phyloP scores from a whole-genome alignment of 2,888 invertebrate genomes.

The Rutpela maculata region DNA sequence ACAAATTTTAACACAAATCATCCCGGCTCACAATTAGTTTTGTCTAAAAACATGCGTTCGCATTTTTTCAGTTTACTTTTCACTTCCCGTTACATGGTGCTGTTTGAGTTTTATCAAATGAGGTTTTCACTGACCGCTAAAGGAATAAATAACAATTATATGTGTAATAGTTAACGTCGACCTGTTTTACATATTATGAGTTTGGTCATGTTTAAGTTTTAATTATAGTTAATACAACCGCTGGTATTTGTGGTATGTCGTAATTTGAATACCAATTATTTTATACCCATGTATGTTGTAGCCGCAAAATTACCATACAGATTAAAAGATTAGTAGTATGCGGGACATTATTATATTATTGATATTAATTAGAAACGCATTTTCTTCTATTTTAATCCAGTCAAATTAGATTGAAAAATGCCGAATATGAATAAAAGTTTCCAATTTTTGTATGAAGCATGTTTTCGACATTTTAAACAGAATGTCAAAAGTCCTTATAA shows the following conservation, averaged over 20 bases:
- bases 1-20: too few species aligned
- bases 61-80: too few species aligned
- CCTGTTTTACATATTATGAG: slow-evolving; percentile 16
- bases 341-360: slow-evolving; percentile 14
- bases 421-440: too few species aligned
- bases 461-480: too few species aligned
- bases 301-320: slow-evolving; percentile 1
- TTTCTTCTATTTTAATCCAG: too few species aligned
- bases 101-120: not conserved
- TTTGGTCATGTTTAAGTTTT: not conserved
- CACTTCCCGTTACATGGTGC: not conserved
- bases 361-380: slow-evolving; percentile 14
- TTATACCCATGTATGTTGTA: not conserved
- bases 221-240: not conserved
- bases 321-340: slow-evolving; percentile 15
- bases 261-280: slow-evolving; percentile 19
- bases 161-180: not conserved
- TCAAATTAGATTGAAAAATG: too few species aligned
- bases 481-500: too few species aligned
- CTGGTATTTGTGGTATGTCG: slow-evolving; percentile 9
- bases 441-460: too few species aligned
- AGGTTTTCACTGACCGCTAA: not conserved
- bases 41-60: too few species aligned
- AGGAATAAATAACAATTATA: not conserved
- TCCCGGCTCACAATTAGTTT: too few species aligned